Evolutionary conservation across 2,113 vertebrate species (phyloP).

Genomic region (Tachysurus vachellii): DNA sequence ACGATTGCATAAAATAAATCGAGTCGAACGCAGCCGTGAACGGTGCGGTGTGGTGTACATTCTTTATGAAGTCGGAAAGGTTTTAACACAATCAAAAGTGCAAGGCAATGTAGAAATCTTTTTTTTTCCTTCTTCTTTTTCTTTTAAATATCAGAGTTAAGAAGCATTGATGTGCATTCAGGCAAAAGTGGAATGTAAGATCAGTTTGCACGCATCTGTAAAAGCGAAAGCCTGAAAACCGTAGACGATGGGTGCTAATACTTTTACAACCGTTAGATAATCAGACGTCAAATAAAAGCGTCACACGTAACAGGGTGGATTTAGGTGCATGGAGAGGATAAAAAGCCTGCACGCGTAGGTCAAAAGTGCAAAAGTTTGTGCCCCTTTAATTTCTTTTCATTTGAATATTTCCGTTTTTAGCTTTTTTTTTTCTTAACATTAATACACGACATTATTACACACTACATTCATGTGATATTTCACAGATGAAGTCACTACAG

Average conservation of each 20-base stretch:
- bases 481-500: not conserved
- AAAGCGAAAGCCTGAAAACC: not conserved
- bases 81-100: not conserved
- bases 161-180: not conserved
- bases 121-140: not conserved
- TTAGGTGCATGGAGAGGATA: not conserved
- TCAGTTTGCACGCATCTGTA: conserved; percentile 8
- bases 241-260: not conserved
- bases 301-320: not conserved
- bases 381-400: not conserved
- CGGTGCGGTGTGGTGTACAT: conserved; percentile 69
- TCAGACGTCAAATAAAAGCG: too few relatives aligned
- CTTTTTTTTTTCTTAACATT: not conserved
- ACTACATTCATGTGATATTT: not conserved
- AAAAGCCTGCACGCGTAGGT: not conserved
- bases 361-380: not conserved
- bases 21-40: conserved; percentile 59
- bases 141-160: conserved; percentile 7
- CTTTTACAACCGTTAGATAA: not conserved
- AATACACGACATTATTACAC: not conserved
- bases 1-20: conserved; percentile 63
- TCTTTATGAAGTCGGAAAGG: conserved; percentile 50
- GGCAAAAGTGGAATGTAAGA: not conserved
- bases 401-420: too few relatives aligned
- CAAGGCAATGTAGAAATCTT: not conserved